Evolutionary conservation across 2,888 invertebrate genomes (phyloP), one percentile per base, ranked within the genome.

Genomic region (Cephus pygmeus): DNA sequence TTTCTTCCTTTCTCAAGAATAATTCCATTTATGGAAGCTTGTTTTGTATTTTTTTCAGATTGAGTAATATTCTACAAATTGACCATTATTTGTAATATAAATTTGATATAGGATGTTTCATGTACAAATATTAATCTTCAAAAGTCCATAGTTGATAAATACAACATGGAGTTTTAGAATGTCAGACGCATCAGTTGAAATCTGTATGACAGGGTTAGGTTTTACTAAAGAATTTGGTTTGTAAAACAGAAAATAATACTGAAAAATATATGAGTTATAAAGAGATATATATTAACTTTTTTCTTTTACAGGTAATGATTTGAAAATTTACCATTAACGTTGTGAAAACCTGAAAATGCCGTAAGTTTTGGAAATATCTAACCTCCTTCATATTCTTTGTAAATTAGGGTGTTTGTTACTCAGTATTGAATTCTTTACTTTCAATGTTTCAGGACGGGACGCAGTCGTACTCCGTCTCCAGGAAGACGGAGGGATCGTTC

Each of bases 401-500:
- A 23, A 15, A 6, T 56, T 56, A 2, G 23, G 9, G 9, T 15
- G 1, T 56, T 23, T 56, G 6, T 56, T 23, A 56, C 23, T 56
- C 23, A 23, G 71, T 34, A 30, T 33, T 77, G 73, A 76, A 80
- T 69, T 56, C 68, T 78, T 34, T 9, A 9, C 9, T 73, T 15
- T 56, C 34, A 69, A 68, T 69, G 11, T 81, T 79, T 82, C 81
- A 75, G 78, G 81, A 93, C 95, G 94, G 93, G 93, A 79, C 90
- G 93, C 84, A 92, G 93, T 86, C 92, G 93, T 81, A 92, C 93
- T 75, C 93, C 93, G 76, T 92, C 92, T 34, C 92, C 92, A 30
- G 88, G 91, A 78, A 91, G 93, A 87, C 90, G 93, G 82, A 91
- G 93, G 76, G 93, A 93, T 77, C 90, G 92, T 80, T 92, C 92